Evolutionary conservation across 2,113 vertebrate genomes (phyloP).

Genomic region (Chelonoidis abingdonii): DNA sequence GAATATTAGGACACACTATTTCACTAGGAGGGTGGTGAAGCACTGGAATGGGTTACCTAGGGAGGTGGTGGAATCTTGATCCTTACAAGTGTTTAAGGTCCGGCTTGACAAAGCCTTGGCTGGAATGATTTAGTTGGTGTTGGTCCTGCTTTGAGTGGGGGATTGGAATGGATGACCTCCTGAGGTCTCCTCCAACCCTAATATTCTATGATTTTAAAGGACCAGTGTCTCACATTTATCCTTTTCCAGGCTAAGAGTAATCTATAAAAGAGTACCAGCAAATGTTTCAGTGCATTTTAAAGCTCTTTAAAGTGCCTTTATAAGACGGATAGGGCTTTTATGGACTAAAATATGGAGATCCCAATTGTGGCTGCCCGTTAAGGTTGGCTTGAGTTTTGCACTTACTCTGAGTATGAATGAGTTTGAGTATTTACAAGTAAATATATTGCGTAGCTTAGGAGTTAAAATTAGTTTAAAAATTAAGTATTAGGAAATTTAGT

Average conservation of each 20-base stretch:
- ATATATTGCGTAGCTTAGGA: neutral
- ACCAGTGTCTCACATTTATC: neutral
- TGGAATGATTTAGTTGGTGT: too few relatives aligned
- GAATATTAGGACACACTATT: too few relatives aligned
- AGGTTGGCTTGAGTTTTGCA: neutral
- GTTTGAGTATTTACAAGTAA: neutral
- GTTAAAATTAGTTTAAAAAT: conserved; percentile 10
- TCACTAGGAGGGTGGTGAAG: too few relatives aligned
- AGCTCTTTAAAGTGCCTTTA: neutral
- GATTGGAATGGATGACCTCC: too few relatives aligned
- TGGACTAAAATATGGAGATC: neutral
- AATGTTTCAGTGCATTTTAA: neutral
- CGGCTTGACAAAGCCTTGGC: too few relatives aligned
- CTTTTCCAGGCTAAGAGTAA: neutral
- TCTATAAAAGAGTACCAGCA: neutral
- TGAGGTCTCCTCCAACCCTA: too few relatives aligned
- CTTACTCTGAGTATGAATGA: neutral
- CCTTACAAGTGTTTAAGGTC: too few relatives aligned
- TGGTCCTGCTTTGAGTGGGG: too few relatives aligned
- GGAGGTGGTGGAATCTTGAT: too few relatives aligned
- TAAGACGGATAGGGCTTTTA: neutral
- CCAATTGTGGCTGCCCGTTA: too few relatives aligned
- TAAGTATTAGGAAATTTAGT: neutral
- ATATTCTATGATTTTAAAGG: neutral
- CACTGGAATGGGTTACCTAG: too few relatives aligned